Evolutionary conservation across 92 coral and sea anemone genomes (phyloP), one percentile per base, ranked within the genome.

Genomic region (Blastomussa wellsi): DNA sequence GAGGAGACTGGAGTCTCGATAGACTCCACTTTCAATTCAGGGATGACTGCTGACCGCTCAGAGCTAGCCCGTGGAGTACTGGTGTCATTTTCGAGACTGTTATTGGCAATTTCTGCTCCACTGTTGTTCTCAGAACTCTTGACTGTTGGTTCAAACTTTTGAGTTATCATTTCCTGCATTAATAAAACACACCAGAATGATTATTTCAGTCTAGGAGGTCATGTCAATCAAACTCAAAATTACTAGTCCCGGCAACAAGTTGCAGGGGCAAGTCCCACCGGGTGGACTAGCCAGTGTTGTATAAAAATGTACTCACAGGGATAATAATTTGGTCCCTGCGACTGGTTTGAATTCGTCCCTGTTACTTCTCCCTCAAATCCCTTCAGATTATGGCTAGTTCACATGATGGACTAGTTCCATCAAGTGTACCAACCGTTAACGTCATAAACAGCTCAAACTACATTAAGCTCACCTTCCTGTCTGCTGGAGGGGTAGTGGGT

Each of bases 401-500:
- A 53, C 62, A 53, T 2, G 12, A 53, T 14, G 3, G 24, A 55
- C 26, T 41, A 41, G 44, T 41, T 41, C 4, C 44, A 41, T 3
- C 7, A 7, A 3, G 7, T 41, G 44, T 7, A 41, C 4, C 7
- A 41, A 41, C n/a, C 44, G 44, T 8, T 3, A 2, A 59, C 11
- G 31, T 22, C 26, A 14, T 0, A 62, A 62, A 20, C 31, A 4
- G 35, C 16, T 65, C 35, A 65, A n/a, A 26, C 14, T 14, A 19
- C 16, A 22, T 75, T 75, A 19, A 59, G 39, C 81, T 41, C 13
- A 89, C 98, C 92, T 90, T 94, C 39, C 89, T 84, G 44, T 94
- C 98, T 5, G 98, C 93, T 0, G 98, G 95, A 59, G 98, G 98
- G 39, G 98, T 92, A 49, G 89, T 91, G 62, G 95, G 98, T 37